Evolutionary conservation across 1,140 invertebrate species (phyloP), one percentile per base, ranked within the genome.

Genomic region (Drosophila gunungcola): DNA sequence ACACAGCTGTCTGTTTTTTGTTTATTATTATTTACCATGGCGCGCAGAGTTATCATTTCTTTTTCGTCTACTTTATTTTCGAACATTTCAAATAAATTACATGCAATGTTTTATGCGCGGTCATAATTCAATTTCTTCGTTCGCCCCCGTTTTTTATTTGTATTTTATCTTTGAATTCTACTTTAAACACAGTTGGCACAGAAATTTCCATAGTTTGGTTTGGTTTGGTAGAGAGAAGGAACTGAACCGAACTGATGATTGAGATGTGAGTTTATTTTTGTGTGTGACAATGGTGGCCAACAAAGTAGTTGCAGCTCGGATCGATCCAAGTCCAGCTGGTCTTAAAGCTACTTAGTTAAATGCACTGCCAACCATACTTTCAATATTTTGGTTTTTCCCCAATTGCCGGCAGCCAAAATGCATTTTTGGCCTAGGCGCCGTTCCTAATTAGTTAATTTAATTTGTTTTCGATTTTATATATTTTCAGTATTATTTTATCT

Each of bases 121-220:
- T 63, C 74, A 78, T 86, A 86, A 76, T 88, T 86, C 57, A 75
- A 80, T 83, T 83, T 83, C 55, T 62, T 57, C 45, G 42, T 46
- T 48, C 55, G 61, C 61, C 58, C 70, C n/a, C 38, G 29, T 13
- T 61, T 65, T 48, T 65, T 41, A 42, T 42, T 65, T 38, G 46
- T 29, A 16, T 61, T 60, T 80, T 74, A 57, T 56, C 61, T 58
- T 84, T 25, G 54, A 21, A 21, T 48, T 53, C 27, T 76, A 79
- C 72, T 88, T 77, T 75, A 75, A 86, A 85, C 73, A 75, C 83
- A 83, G 75, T 88, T 88, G 83, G 84, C 84, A 83, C 84, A 80
- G 51, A 69, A 75, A 58, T 82, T 81, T 81, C 49, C 69, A 70
- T 78, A 81, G 76, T 78, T 85, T 69, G 56, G 68, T 77, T 84